Evolutionary conservation across 2,888 invertebrate species (phyloP).

Genomic region (Xanthorhoe spadicearia): DNA sequence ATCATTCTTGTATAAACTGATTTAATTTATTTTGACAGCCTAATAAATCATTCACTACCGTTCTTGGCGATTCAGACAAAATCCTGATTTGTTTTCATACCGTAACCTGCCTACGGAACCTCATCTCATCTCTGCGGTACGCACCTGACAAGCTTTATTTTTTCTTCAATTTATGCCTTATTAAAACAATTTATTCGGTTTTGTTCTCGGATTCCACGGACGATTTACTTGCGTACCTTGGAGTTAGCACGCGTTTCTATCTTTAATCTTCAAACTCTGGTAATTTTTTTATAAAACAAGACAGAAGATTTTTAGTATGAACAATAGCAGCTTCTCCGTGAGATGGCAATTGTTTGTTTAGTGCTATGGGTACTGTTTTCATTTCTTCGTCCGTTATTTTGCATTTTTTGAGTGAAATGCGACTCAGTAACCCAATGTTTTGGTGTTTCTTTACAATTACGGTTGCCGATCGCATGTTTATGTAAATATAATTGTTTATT

Average conservation of each 20-base stretch:
- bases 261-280: background rate
- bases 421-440: conserved; percentile 34
- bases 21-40: no score
- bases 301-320: background rate
- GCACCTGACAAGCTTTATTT: conserved; percentile 47
- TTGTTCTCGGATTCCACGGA: conserved; percentile 72
- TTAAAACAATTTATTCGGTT: conserved; percentile 80
- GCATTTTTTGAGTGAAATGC: conserved; percentile 55
- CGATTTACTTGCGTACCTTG: conserved; percentile 72
- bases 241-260: conserved; percentile 4
- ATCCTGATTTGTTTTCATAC: background rate
- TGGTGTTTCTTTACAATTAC: conserved; percentile 44
- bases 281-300: background rate
- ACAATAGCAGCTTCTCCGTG: background rate
- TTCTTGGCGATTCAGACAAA: background rate
- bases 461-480: conserved; percentile 40
- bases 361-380: conserved; percentile 53
- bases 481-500: conserved; percentile 42
- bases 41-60: background rate
- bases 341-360: background rate
- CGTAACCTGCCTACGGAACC: conserved; percentile 31
- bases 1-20: no score
- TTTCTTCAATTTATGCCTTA: conserved; percentile 75
- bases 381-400: conserved; percentile 69
- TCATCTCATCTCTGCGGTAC: conserved; percentile 10